Evolutionary conservation across 92 coral and sea anemone genomes (phyloP), one percentile per base, ranked within the genome.

Genomic region (Galaxea fascicularis): DNA sequence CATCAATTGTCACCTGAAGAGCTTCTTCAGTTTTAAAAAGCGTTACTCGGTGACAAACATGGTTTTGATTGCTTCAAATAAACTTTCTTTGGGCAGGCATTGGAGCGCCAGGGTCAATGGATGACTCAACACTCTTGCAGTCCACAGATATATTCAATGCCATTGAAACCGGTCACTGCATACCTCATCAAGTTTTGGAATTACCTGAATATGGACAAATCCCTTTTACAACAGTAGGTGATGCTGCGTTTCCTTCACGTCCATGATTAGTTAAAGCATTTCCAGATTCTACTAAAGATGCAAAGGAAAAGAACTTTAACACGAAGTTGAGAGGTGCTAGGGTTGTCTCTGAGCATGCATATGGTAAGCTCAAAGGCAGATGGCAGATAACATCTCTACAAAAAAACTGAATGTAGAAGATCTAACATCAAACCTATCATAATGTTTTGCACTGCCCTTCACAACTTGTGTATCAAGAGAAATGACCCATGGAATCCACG

Each of bases 21-120:
- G 75, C 65, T 67, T 65, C 69, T 76, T 53, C 27, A 73, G 41
- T 6, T 35, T 35, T 35, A 35, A 35, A 35, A 35, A 35, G 41
- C 41, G 41, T 6, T 35, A 35, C 72, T 88, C 88, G 4, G 85
- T 75, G 27, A 82, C 91, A 1, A 82, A 82, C 84, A 76, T 82
- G 91, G 88, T 80, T 14, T 82, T 88, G 0, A 82, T 88, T 57
- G 86, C 65, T 8, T 44, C 79, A 71, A 83, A 89, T 54, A 89
- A 89, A 67, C 85, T 65, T 89, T 75, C 82, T 83, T 47, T 89
- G 92, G 89, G 81, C 86, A 21, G 89, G 82, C 26, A 82, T 89
- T 6, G 86, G 85, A 52, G 92, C 88, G 41, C 88, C 88, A 67
- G 85, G 88, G 17, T 88, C 92, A 39, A 67, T 83, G 58, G 80